Conservation (phyloP, 2,888 invertebrate species). For the Agrochola litura region DNA sequence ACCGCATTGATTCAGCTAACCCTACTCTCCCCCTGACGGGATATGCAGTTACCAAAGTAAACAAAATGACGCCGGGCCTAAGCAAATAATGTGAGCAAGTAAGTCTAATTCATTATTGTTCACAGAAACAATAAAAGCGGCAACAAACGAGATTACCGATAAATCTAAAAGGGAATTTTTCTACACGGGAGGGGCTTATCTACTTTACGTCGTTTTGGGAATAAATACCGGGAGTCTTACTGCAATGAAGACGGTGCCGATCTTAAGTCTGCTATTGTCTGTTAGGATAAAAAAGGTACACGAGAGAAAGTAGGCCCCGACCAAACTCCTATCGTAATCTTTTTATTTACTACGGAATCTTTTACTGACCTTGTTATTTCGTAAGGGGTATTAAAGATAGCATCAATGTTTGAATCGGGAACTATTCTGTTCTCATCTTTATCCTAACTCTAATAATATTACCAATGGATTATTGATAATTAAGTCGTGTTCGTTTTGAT, state of each 20-base stretch:
- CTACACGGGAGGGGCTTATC: conserved; percentile 82
- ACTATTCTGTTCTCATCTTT: conserved; percentile 17
- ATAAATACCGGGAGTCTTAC: conserved; percentile 82
- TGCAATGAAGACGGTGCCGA: conserved; percentile 82
- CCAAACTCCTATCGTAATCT: conserved; percentile 78
- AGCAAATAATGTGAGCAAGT: conserved; percentile 82
- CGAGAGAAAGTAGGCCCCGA: conserved; percentile 74
- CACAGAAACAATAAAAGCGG: conserved; percentile 85
- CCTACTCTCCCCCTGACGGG: conserved; percentile 79
- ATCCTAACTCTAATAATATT: not conserved
- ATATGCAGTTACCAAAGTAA: conserved; percentile 83
- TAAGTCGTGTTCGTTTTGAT: not conserved
- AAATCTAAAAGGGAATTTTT: conserved; percentile 87
- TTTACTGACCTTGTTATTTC: conserved; percentile 78
- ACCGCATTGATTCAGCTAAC: conserved; percentile 83
- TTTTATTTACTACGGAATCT: conserved; percentile 81
- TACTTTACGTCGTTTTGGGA: conserved; percentile 85
- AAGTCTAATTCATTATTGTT: conserved; percentile 86
- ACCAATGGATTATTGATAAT: not conserved
- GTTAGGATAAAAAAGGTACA: conserved; percentile 85
- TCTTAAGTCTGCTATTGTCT: conserved; percentile 85
- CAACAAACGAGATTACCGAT: conserved; percentile 85
- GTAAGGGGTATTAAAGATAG: conserved; percentile 63
- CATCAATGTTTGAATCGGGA: conserved; percentile 35
- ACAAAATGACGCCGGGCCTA: conserved; percentile 83